These are phyloP conservation scores for Thymelicus lineola DNA, from an alignment of 2,888 invertebrate genomes.

Conservation along the genomic window DNA sequence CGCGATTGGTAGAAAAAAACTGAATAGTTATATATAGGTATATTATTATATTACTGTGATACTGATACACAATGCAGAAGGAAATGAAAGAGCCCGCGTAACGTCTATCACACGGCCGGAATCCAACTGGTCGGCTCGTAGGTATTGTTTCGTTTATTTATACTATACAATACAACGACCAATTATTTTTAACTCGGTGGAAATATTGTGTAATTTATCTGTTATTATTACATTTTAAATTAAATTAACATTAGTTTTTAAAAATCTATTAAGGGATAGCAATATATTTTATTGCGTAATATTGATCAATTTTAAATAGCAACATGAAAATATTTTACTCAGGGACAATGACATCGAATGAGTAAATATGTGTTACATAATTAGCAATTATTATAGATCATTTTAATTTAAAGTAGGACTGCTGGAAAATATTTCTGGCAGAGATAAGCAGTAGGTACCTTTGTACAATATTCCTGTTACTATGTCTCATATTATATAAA, in stretches of 20 bases:
- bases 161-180: conserved; percentile 20
- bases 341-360: too few relatives aligned
- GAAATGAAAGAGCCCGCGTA: conserved; percentile 34
- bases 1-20: conserved; percentile 52
- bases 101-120: conserved; percentile 26
- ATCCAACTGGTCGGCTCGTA: conserved; percentile 20
- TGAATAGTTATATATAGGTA: conserved; percentile 27
- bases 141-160: conserved; percentile 36
- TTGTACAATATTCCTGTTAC: too few relatives aligned
- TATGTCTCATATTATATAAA: too few relatives aligned
- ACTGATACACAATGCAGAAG: conserved; percentile 22
- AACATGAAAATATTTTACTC: too few relatives aligned
- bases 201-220: conserved; percentile 38
- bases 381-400: too few relatives aligned
- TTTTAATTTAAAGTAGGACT: too few relatives aligned
- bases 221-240: conserved; percentile 20
- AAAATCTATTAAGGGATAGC: conserved; percentile 24
- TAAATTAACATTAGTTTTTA: conserved; percentile 26
- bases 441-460: too few relatives aligned
- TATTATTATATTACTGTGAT: conserved; percentile 24
- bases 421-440: too few relatives aligned
- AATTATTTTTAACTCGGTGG: conserved; percentile 17
- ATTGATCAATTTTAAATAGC: conserved; percentile 22
- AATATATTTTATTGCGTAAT: conserved; percentile 22
- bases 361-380: too few relatives aligned